Conservation (phyloP, 1,140 invertebrate genomes). For the Chironomus tepperi region DNA sequence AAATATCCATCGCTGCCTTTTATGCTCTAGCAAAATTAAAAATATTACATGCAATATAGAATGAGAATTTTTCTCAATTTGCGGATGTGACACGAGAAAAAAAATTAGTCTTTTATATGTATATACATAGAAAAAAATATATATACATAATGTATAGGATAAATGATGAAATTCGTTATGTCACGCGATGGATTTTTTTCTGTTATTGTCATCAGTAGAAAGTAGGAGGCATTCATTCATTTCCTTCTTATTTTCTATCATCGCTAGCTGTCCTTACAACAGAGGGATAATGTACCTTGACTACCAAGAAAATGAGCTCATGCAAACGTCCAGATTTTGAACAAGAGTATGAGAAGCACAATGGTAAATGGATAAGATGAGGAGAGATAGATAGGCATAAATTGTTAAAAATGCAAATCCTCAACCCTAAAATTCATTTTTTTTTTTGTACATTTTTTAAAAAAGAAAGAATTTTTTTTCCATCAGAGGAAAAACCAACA, state of each 20-base stretch:
- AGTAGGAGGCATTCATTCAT: no score
- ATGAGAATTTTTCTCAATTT: constrained; percentile 10
- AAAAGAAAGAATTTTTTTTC: background rate
- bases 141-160: background rate
- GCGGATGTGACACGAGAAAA: constrained; percentile 11
- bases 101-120: constrained; percentile 5
- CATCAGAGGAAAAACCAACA: background rate
- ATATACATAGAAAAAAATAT: background rate
- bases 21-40: constrained; percentile 20
- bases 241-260: no score
- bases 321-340: background rate
- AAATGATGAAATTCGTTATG: constrained; percentile 14
- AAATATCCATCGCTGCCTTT: constrained; percentile 7
- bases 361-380: no score
- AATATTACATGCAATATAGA: constrained; percentile 21
- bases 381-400: background rate
- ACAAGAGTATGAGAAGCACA: no score
- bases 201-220: background rate
- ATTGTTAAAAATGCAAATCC: background rate
- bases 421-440: no score
- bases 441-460: no score
- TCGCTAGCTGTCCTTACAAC: background rate
- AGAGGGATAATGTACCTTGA: background rate
- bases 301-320: background rate
- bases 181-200: constrained; percentile 2